Conservation (phyloP, 2,797 vertebrate species). For the Anas bahamensis region DNA sequence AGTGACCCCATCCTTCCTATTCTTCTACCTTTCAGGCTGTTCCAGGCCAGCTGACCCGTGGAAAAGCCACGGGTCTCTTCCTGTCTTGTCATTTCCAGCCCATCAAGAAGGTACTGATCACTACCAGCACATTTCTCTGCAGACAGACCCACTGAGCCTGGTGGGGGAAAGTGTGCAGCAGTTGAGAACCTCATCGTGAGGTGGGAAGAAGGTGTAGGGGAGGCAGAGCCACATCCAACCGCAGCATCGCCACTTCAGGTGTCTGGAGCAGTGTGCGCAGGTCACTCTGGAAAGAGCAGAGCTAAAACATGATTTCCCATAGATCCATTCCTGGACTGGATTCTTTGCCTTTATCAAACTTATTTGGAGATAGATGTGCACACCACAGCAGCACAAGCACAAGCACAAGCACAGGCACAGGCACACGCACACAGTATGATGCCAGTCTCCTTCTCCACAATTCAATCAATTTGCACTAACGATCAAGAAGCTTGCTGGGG, state of each 20-base stretch:
- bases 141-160: neutral
- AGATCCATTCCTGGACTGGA: neutral
- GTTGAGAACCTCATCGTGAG: neutral
- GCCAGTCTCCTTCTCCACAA: neutral
- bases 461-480: neutral
- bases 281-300: neutral
- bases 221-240: neutral
- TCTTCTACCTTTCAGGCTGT: neutral
- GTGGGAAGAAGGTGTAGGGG: neutral
- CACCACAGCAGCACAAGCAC: rapidly evolving
- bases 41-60: neutral
- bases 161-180: neutral
- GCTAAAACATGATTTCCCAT: neutral
- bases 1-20: neutral
- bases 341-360: neutral
- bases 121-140: neutral
- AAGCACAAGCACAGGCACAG: neutral
- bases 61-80: neutral
- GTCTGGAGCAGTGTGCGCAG: too few species aligned
- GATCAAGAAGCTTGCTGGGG: neutral
- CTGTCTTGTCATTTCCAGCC: neutral
- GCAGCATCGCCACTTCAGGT: too few species aligned
- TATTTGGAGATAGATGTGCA: neutral
- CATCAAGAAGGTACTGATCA: too few species aligned
- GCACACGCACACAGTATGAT: neutral